These are phyloP conservation scores for Mustela nigripes DNA, from an alignment of 2,113 vertebrate species.

Conservation along the genomic window DNA sequence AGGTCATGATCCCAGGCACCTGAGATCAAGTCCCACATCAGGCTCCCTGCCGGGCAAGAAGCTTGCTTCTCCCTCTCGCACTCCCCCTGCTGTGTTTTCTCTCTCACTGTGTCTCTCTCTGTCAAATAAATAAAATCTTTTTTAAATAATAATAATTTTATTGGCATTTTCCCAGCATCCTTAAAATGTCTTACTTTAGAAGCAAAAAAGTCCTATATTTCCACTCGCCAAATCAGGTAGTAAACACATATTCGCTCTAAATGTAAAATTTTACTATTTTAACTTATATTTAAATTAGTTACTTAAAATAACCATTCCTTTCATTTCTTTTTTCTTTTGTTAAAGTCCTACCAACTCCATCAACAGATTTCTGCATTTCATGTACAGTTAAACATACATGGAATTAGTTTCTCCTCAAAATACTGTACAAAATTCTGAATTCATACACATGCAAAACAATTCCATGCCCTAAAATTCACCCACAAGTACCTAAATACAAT, in stretches of 20 bases:
- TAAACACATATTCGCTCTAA: not conserved
- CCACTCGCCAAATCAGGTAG: slow-evolving; percentile 13
- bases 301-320: slow-evolving; percentile 34
- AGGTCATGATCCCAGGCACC: too few relatives aligned
- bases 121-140: too few relatives aligned
- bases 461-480: slow-evolving; percentile 39
- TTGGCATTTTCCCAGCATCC: not conserved
- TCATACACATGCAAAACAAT: slow-evolving; percentile 49
- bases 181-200: slow-evolving; percentile 35
- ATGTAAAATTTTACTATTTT: slow-evolving; percentile 29
- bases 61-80: too few relatives aligned
- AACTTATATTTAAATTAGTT: slow-evolving; percentile 45
- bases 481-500: not conserved
- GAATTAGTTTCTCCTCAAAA: slow-evolving; percentile 54
- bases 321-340: slow-evolving; percentile 47
- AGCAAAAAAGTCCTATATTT: not conserved
- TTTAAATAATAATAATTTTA: not conserved
- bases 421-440: slow-evolving; percentile 48
- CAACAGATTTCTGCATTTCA: slow-evolving; percentile 57
- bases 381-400: not conserved
- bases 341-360: not conserved
- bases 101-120: too few relatives aligned
- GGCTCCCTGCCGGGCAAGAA: too few relatives aligned
- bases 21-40: too few relatives aligned
- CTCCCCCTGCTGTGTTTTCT: too few relatives aligned